phyloP scores from a whole-genome alignment of 2,797 vertebrate species.

The Bradypodion ventrale region DNA sequence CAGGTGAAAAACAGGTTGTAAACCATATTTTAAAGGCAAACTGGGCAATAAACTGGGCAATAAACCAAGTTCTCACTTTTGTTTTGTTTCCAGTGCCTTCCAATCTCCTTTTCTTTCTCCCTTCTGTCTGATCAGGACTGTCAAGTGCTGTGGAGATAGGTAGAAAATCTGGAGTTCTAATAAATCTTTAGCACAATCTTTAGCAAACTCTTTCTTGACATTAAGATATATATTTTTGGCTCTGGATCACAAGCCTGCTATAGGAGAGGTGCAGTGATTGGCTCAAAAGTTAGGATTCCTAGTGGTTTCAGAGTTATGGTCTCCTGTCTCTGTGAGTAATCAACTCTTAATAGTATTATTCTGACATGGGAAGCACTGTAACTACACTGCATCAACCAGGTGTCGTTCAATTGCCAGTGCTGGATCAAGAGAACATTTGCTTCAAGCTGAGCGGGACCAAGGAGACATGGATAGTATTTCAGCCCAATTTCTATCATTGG shows the following conservation, averaged over 20 bases:
- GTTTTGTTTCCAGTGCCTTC: no score
- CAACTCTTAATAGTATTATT: not conserved
- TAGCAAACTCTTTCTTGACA: not conserved
- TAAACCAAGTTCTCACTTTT: no score
- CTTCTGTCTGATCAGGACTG: not conserved
- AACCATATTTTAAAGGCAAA: not conserved
- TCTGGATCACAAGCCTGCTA: not conserved
- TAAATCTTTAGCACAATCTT: not conserved
- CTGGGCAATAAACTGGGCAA: no score
- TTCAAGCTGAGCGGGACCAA: not conserved
- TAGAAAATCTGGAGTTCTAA: no score
- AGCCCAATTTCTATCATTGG: not conserved
- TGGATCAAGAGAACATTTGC: not conserved
- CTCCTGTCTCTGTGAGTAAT: not conserved
- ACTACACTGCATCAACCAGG: not conserved
- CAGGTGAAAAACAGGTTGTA: not conserved
- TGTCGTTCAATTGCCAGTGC: slow-evolving; percentile 12
- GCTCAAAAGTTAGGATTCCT: not conserved
- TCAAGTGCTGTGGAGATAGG: not conserved
- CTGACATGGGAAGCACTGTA: not conserved
- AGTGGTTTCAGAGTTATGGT: not conserved
- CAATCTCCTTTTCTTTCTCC: no score
- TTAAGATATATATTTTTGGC: not conserved
- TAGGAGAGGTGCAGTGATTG: not conserved
- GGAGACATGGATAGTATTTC: not conserved